These are phyloP conservation scores for Circaetus cinerascens DNA, from an alignment of 2,113 vertebrate genomes.

Conservation along the genomic window DNA sequence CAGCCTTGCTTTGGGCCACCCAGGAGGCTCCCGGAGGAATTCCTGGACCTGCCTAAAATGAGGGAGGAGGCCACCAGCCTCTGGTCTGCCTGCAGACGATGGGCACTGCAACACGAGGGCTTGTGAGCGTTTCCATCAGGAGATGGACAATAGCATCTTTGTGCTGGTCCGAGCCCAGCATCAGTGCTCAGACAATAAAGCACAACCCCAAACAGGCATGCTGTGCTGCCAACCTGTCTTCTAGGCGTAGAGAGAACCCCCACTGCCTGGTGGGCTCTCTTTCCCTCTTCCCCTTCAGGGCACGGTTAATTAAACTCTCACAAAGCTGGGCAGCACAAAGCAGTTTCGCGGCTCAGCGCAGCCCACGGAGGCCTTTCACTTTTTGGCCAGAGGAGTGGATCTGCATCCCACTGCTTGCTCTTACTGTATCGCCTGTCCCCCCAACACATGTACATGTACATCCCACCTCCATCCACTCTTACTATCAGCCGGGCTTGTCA, in stretches of 20 bases:
- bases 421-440: neutral
- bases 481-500: neutral
- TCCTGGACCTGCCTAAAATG: neutral
- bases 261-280: neutral
- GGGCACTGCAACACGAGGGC: neutral
- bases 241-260: neutral
- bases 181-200: neutral
- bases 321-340: neutral
- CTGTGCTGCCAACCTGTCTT: rapidly evolving
- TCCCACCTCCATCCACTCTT: neutral
- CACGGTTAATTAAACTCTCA: conserved; percentile 3
- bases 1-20: neutral
- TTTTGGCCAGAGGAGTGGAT: neutral
- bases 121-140: rapidly evolving
- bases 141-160: neutral
- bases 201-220: neutral
- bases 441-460: rapidly evolving
- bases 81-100: rapidly evolving
- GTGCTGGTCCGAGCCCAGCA: neutral
- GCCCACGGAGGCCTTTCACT: neutral
- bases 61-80: neutral
- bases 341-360: conserved; percentile 9
- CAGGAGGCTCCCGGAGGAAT: neutral
- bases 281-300: neutral
- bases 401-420: neutral